Conservation (phyloP, 2,797 vertebrate species). For the Columba guinea region DNA sequence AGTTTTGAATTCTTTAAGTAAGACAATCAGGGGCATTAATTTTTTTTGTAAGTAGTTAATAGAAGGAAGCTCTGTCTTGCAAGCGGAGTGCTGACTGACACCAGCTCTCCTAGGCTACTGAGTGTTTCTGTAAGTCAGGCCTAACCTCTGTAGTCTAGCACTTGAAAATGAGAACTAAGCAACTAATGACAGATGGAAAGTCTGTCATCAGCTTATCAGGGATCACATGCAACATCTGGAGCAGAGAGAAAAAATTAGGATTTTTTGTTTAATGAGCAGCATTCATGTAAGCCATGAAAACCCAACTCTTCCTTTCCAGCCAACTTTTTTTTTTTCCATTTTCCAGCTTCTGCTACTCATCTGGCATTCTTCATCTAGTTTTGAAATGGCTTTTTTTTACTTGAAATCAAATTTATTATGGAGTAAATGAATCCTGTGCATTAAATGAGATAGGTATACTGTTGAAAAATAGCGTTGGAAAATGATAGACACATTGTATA, state of each 20-base stretch:
- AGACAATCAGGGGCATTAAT: background rate
- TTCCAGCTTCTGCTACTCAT: background rate
- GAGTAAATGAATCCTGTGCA: background rate
- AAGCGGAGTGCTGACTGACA: background rate
- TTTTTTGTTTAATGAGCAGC: background rate
- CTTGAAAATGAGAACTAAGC: background rate
- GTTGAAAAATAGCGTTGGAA: background rate
- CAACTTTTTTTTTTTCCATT: background rate
- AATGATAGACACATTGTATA: background rate
- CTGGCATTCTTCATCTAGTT: background rate
- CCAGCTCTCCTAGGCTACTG: background rate
- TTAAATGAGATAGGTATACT: background rate
- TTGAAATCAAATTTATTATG: background rate
- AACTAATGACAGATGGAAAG: background rate
- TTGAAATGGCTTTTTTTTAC: background rate
- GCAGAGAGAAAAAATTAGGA: background rate
- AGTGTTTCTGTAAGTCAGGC: background rate
- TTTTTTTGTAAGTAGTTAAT: background rate
- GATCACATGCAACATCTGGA: background rate
- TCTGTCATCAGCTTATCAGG: background rate
- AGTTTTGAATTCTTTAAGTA: background rate
- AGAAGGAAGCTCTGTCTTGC: background rate
- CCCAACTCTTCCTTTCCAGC: background rate
- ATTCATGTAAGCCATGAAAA: background rate
- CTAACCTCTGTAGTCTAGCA: background rate